These are phyloP conservation scores for Melanocharis versteri DNA, from an alignment of 2,113 vertebrate genomes.

Conservation along the genomic window DNA sequence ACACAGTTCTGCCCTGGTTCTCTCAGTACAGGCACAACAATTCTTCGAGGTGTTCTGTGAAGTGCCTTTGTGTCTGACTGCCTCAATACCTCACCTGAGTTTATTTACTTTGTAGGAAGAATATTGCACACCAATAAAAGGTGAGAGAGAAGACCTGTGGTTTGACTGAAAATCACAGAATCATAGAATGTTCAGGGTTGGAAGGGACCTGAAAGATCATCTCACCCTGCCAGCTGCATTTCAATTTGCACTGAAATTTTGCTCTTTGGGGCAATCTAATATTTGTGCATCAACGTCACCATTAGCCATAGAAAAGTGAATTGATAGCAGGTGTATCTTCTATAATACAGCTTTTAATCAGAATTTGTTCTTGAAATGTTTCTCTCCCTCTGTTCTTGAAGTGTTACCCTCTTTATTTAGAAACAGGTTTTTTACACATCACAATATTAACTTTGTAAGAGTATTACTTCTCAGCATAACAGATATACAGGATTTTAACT, in stretches of 20 bases:
- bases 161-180: background rate
- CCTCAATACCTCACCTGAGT: background rate
- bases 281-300: background rate
- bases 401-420: background rate
- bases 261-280: background rate
- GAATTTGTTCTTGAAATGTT: background rate
- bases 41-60: background rate
- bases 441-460: background rate
- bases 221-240: background rate
- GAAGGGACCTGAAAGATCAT: background rate
- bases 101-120: background rate
- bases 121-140: background rate
- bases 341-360: background rate
- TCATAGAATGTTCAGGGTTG: background rate
- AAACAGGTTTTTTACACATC: background rate
- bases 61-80: background rate
- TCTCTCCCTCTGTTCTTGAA: background rate
- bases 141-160: background rate
- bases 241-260: background rate
- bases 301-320: background rate
- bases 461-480: background rate
- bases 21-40: background rate
- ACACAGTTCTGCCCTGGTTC: background rate
- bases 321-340: background rate
- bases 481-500: background rate